phyloP scores from a whole-genome alignment of 2,888 invertebrate species.

The Lasioglossum pauxillum region DNA sequence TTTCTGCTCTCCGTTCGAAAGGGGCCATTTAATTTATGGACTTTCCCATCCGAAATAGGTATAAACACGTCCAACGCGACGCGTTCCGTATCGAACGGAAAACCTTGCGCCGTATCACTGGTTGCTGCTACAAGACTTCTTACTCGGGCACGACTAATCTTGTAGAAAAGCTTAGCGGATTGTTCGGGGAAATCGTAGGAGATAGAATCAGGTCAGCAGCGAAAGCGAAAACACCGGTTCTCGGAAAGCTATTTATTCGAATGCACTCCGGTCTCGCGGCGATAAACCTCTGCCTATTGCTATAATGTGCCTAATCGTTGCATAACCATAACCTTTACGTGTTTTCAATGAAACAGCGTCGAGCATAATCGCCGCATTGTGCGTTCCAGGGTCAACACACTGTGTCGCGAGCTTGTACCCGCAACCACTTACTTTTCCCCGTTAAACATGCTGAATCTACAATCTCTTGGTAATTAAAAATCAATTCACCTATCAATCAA shows the following conservation, averaged over 20 bases:
- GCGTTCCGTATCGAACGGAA: not conserved
- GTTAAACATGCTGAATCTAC: not conserved
- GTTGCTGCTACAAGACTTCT: constrained; percentile 9
- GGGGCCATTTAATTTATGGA: not conserved
- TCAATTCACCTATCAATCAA: not conserved
- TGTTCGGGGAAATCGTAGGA: constrained; percentile 17
- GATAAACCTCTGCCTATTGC: not conserved
- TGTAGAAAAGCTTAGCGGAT: constrained; percentile 18
- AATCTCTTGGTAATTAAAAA: not conserved
- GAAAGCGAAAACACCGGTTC: constrained; percentile 18
- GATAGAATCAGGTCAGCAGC: constrained; percentile 10
- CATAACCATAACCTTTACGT: not conserved
- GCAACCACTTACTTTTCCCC: not conserved
- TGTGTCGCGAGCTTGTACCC: not conserved
- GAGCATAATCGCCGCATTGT: not conserved
- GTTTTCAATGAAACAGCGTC: not conserved
- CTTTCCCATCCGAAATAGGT: constrained; percentile 7
- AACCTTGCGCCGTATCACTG: not conserved
- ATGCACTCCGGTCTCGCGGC: not conserved
- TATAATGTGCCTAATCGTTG: not conserved
- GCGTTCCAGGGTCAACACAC: not conserved
- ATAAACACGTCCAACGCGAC: not conserved
- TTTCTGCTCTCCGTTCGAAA: not conserved
- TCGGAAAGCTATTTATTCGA: constrained; percentile 17
- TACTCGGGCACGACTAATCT: constrained; percentile 1